Percentiles rank a stretch among this genome's conserved stretches.
phyloP scores from a whole-genome alignment of 2,113 vertebrate genomes.

The Zosterops pallidus region DNA sequence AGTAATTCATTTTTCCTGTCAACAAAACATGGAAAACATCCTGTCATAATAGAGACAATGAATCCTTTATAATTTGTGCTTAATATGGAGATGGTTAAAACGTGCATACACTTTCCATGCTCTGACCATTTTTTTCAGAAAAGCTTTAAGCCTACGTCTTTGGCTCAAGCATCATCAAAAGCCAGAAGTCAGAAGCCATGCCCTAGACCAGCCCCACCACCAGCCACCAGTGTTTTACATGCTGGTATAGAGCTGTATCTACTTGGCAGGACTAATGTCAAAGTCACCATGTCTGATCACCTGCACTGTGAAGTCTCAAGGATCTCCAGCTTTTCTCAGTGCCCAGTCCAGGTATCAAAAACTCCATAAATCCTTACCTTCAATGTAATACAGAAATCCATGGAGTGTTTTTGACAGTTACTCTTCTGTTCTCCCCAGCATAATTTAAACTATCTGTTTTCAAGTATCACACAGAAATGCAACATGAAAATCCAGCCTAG shows the following conservation, averaged over 20 bases:
- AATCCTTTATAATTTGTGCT: background rate
- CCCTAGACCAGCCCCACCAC: background rate
- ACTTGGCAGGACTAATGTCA: rapidly evolving
- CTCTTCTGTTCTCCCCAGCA: background rate
- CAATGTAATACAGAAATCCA: background rate
- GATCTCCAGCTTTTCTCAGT: background rate
- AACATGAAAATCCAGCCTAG: background rate
- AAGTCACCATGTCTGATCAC: background rate
- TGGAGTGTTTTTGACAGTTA: background rate
- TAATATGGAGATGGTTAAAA: background rate
- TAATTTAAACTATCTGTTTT: background rate
- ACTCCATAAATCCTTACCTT: background rate
- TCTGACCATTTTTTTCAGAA: background rate
- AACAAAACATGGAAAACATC: background rate
- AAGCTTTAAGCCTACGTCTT: background rate
- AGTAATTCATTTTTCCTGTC: background rate
- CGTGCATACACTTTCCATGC: background rate
- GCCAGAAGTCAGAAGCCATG: background rate
- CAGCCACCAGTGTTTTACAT: background rate
- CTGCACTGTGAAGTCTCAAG: background rate
- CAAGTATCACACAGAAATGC: background rate
- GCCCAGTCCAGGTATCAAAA: background rate
- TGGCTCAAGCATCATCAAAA: background rate
- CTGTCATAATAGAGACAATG: background rate
- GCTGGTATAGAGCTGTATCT: background rate